Conservation (phyloP, 2,888 invertebrate genomes). For the Eupithecia subumbrata region DNA sequence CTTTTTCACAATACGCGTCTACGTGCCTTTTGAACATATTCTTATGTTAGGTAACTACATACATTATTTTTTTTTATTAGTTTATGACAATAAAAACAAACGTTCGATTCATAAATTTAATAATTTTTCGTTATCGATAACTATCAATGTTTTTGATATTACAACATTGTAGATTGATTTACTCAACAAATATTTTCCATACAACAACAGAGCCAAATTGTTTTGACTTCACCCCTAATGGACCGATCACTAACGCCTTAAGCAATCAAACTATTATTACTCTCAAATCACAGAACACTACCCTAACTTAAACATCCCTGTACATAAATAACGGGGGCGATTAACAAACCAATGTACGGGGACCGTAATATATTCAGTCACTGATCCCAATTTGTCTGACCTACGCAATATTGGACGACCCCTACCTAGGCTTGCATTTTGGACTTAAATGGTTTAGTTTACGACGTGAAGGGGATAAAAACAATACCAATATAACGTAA, state of each 20-base stretch:
- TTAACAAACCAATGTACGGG: slow-evolving; percentile 79
- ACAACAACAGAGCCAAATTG: background rate
- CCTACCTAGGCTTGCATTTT: slow-evolving; percentile 38
- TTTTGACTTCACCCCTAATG: slow-evolving; percentile 22
- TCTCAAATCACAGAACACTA: slow-evolving; percentile 40
- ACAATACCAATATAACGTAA: background rate
- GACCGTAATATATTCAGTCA: slow-evolving; percentile 82
- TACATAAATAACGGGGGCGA: slow-evolving; percentile 79
- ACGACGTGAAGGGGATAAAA: slow-evolving; percentile 10
- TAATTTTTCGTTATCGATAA: background rate
- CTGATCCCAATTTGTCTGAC: slow-evolving; percentile 83
- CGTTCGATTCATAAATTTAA: background rate
- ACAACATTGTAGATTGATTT: background rate
- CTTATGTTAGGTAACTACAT: background rate
- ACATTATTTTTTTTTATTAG: background rate
- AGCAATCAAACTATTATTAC: slow-evolving; percentile 45
- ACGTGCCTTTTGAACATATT: background rate
- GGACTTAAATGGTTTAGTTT: slow-evolving; percentile 30
- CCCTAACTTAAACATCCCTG: slow-evolving; percentile 46
- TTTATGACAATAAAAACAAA: background rate
- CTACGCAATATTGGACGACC: slow-evolving; percentile 77
- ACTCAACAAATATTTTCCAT: background rate
- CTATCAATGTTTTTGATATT: background rate
- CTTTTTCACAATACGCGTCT: slow-evolving; percentile 36
- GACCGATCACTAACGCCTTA: slow-evolving; percentile 28